A percentile compares a stretch with the other conserved stretches of the same genome.
These are phyloP conservation scores for Hydrophis major DNA, from an alignment of 2,797 vertebrate genomes.

Conservation along the genomic window DNA sequence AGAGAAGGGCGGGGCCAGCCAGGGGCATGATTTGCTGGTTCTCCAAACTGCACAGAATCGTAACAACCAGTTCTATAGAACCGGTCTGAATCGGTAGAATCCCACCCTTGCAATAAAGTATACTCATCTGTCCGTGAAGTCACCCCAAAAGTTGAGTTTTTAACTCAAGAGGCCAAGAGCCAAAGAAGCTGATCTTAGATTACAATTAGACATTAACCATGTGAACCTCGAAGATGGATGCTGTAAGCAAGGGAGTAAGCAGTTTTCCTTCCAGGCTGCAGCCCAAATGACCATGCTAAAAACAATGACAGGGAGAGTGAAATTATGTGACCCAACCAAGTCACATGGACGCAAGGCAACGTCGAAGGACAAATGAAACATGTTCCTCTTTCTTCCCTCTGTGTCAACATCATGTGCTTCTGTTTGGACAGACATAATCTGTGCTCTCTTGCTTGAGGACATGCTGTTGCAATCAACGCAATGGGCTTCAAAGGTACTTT, in stretches of 20 bases:
- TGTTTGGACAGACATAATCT: not conserved
- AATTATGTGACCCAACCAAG: not conserved
- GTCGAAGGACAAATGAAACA: not conserved
- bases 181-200: not conserved
- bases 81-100: too few relatives aligned
- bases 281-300: not conserved
- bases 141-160: not conserved
- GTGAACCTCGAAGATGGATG: not conserved
- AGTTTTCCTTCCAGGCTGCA: not conserved
- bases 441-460: not conserved
- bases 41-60: too few relatives aligned
- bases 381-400: not conserved
- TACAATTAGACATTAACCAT: not conserved
- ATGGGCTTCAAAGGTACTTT: not conserved
- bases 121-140: not conserved
- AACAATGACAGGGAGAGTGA: not conserved
- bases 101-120: not conserved
- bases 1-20: too few relatives aligned
- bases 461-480: not conserved
- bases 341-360: not conserved
- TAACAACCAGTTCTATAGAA: too few relatives aligned
- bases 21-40: too few relatives aligned
- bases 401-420: not conserved
- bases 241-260: not conserved
- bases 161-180: not conserved